phyloP scores from a whole-genome alignment of 30 jellyfish, hydroid and myxozoan genomes.

The Rhopilema esculentum region DNA sequence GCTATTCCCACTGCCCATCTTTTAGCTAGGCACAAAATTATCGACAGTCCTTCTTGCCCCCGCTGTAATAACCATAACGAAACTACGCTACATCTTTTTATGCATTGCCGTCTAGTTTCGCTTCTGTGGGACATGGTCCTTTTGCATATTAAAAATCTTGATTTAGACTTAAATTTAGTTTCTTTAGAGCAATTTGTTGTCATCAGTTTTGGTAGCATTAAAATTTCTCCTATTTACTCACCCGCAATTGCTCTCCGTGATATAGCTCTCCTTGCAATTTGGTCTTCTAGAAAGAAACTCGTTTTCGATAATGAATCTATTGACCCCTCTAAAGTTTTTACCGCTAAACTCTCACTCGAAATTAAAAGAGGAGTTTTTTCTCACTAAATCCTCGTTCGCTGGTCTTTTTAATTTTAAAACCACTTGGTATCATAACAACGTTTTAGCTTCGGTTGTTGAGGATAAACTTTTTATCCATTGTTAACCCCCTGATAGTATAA shows the following conservation, averaged over 20 bases:
- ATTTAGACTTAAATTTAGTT: background rate
- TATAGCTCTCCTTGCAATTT: background rate
- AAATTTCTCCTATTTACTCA: background rate
- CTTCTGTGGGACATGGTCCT: background rate
- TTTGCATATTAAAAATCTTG: background rate
- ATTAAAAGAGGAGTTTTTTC: background rate
- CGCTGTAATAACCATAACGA: background rate
- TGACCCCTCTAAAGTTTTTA: background rate
- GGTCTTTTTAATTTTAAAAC: background rate
- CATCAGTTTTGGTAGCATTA: constrained; percentile 1
- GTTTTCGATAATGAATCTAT: background rate
- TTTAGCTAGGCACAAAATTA: background rate
- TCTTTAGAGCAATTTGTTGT: background rate
- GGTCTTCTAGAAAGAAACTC: background rate
- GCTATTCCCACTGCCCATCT: background rate
- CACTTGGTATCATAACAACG: background rate
- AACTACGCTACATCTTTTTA: background rate
- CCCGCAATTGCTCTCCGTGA: background rate
- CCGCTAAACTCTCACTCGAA: background rate
- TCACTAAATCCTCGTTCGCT: background rate
- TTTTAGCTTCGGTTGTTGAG: background rate
- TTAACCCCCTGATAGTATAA: background rate
- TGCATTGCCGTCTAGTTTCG: background rate
- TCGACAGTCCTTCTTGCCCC: background rate
- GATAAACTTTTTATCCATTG: background rate